Evolutionary conservation across 1,140 invertebrate species (phyloP).

Genomic region (Drosophila bipectinata): DNA sequence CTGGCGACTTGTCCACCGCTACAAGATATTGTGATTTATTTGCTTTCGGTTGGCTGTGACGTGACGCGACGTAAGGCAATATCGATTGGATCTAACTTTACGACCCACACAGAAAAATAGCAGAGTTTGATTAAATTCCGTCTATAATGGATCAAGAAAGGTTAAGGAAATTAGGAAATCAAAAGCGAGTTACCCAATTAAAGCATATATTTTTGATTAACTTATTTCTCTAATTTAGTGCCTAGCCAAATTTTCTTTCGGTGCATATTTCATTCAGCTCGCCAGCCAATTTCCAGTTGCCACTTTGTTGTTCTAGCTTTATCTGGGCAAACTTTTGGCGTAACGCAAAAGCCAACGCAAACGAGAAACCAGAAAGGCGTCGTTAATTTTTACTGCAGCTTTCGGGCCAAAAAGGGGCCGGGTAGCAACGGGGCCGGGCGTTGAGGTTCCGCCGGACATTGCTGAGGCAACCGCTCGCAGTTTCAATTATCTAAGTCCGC

Average conservation of each 20-base stretch:
- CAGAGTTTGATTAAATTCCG: neutral
- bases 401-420: slow-evolving; percentile 10
- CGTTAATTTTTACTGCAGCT: slow-evolving; percentile 70
- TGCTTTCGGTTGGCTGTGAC: slow-evolving; percentile 70
- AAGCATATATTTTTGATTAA: neutral
- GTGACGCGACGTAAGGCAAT: slow-evolving; percentile 49
- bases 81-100: slow-evolving; percentile 55
- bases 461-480: slow-evolving; percentile 48
- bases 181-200: neutral
- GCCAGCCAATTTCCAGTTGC: slow-evolving; percentile 49
- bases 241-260: neutral
- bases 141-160: neutral
- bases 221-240: too few species aligned
- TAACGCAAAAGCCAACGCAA: slow-evolving; percentile 33
- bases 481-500: slow-evolving; percentile 74
- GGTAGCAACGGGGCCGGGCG: neutral
- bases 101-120: slow-evolving; percentile 26
- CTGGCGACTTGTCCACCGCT: slow-evolving; percentile 62
- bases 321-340: slow-evolving; percentile 69
- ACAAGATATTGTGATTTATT: slow-evolving; percentile 82
- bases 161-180: neutral
- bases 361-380: slow-evolving; percentile 57
- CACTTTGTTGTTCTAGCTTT: slow-evolving; percentile 65
- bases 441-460: slow-evolving; percentile 11
- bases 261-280: slow-evolving; percentile 1